A percentile compares a stretch with the other conserved stretches of the same genome.
phyloP scores from a whole-genome alignment of 2,797 vertebrate genomes.

The Notamacropus eugenii region DNA sequence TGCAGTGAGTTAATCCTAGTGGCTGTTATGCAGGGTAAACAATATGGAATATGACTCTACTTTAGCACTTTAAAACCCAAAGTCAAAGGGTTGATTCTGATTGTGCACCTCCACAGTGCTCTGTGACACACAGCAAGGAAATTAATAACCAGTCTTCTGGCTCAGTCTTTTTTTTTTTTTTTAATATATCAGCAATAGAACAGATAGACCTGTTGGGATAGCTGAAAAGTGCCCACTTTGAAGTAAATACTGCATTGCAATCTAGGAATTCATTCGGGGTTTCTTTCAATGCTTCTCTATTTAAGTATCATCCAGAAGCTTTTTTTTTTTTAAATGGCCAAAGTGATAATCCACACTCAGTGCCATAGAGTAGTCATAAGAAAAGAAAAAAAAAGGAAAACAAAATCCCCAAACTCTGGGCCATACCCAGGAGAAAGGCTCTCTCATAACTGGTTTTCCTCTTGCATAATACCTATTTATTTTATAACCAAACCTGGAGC shows the following conservation, averaged over 20 bases:
- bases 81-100: conserved; percentile 49
- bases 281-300: conserved; percentile 19
- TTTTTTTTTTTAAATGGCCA: conserved; percentile 40
- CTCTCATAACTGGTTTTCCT: conserved; percentile 67
- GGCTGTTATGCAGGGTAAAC: conserved; percentile 55
- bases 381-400: neutral
- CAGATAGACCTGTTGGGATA: conserved; percentile 47
- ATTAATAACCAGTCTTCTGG: conserved; percentile 42
- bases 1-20: conserved; percentile 48
- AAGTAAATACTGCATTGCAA: conserved; percentile 43
- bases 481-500: conserved; percentile 70
- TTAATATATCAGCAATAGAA: conserved; percentile 41
- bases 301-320: neutral
- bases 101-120: neutral
- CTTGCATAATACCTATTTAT: conserved; percentile 52
- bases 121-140: conserved; percentile 41
- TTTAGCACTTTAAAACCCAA: conserved; percentile 62
- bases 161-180: conserved; percentile 45
- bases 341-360: conserved; percentile 53
- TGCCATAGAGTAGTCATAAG: conserved; percentile 22
- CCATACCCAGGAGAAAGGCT: conserved; percentile 59
- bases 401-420: conserved; percentile 11
- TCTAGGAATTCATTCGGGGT: conserved; percentile 34
- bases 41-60: conserved; percentile 28
- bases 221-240: conserved; percentile 38